Conservation (phyloP, 2,888 invertebrate species). For the Nephrotoma appendiculata region DNA sequence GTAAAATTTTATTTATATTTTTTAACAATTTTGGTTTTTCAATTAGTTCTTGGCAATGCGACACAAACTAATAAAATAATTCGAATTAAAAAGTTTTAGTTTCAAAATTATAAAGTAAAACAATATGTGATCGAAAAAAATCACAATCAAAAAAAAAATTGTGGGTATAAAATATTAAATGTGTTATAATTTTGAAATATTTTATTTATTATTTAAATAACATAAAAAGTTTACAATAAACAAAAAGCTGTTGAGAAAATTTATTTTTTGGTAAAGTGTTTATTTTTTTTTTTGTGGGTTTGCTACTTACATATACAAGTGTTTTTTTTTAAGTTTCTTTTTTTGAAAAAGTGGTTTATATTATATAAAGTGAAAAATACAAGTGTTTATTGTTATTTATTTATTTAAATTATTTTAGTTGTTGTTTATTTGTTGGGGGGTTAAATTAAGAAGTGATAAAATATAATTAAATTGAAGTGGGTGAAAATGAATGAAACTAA, state of each 20-base stretch:
- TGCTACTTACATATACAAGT: not conserved
- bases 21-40: not conserved
- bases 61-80: not conserved
- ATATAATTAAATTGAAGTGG: not conserved
- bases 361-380: not conserved
- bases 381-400: not conserved
- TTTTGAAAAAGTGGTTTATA: not conserved
- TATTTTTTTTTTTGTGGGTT: not conserved
- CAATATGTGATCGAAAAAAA: not conserved
- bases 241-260: not conserved
- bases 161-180: not conserved
- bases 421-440: not conserved
- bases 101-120: not conserved
- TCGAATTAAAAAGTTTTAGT: not conserved
- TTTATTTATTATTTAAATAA: not conserved
- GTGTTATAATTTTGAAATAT: not conserved
- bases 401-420: not conserved
- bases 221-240: not conserved
- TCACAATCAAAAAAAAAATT: not conserved
- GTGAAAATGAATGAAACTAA: constrained; percentile 3
- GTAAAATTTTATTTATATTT: not conserved
- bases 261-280: not conserved
- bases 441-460: not conserved
- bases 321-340: not conserved
- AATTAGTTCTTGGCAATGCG: not conserved